Evolutionary conservation across 2,797 vertebrate species (phyloP), one percentile per base, ranked within the genome.

Genomic region (Muraenolepis orangiensis): DNA sequence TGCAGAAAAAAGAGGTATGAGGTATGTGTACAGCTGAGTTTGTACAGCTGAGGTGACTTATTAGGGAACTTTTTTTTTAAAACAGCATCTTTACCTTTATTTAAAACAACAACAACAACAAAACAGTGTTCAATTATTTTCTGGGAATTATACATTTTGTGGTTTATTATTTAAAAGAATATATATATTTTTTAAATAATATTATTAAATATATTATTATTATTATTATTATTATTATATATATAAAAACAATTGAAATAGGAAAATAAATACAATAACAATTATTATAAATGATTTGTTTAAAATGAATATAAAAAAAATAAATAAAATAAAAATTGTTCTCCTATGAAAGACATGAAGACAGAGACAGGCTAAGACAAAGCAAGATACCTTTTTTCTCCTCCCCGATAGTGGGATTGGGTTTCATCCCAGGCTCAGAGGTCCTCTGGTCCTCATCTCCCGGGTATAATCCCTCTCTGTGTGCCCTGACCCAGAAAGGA

Each of bases 401-500:
- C 10, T 64, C 26, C 23, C 57, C 10, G 23, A 64, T 64, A 23
- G 57, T 64, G 57, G 26, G 57, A 64, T 64, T 64, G 66, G 68
- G 66, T 68, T 7, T 51, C 6, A 31, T 11, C 29, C 64, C 61
- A 6, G 29, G 72, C 20, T 61, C 57, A 68, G 61, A 71, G 57
- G 20, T 36, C 69, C 34, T n/a, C n/a, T 38, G 66, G 72, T 32
- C 90, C 89, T 91, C 85, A 88, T 89, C 88, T 92, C 92, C 89
- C 90, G 89, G 90, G 91, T 93, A 91, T 90, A 91, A 93, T 91
- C 90, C 80, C 79, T 82, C 91, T 89, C 88, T 86, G 88, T 89
- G 89, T 87, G 90, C 87, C 84, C 89, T 93, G 92, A 92, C 92
- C 92, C 90, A 93, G 91, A 93, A 93, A 93, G 86, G 84, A 84